Percentiles rank a stretch among this genome's conserved stretches.
Conservation (phyloP, 2,797 vertebrate genomes). For the Tenualosa ilisha region DNA sequence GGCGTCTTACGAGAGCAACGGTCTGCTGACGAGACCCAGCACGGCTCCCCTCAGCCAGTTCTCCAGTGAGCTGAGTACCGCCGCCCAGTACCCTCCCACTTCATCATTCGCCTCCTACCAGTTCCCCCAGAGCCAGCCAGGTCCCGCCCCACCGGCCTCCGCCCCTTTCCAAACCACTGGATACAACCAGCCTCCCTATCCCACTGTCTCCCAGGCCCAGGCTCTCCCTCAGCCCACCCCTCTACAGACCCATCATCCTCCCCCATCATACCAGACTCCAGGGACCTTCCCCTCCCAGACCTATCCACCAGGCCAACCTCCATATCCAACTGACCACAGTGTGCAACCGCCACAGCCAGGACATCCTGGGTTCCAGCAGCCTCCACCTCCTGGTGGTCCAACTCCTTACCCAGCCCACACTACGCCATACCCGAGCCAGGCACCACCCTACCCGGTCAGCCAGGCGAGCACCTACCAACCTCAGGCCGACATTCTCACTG, state of each 20-base stretch:
- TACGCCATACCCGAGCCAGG: constrained; percentile 80
- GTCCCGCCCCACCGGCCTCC: constrained; percentile 68
- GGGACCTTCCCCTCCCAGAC: constrained; percentile 79
- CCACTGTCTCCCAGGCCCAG: constrained; percentile 79
- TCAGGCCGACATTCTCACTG: constrained; percentile 77
- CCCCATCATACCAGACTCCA: constrained; percentile 80
- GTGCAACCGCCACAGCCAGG: constrained; percentile 73
- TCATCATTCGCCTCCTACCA: constrained; percentile 84
- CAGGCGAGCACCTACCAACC: constrained; percentile 84
- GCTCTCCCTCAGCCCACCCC: constrained; percentile 85
- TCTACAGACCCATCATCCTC: constrained; percentile 80
- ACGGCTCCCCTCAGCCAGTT: constrained; percentile 84
- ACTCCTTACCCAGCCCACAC: constrained; percentile 86
- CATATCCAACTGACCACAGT: constrained; percentile 84
- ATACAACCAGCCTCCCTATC: constrained; percentile 81
- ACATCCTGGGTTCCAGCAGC: constrained; percentile 83
- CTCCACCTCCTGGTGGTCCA: constrained; percentile 68
- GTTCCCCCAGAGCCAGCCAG: constrained; percentile 78
- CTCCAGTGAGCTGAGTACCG: constrained; percentile 76
- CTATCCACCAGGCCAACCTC: constrained; percentile 77
- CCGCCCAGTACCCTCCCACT: constrained; percentile 78
- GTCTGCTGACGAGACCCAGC: constrained; percentile 77
- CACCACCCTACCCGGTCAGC: constrained; percentile 75
- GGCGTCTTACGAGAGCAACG: constrained; percentile 79
- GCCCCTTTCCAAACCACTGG: constrained; percentile 70